Evolutionary conservation across 2,797 vertebrate species (phyloP), one percentile per base, ranked within the genome.

Genomic region (Neosilurus hyrtlii): DNA sequence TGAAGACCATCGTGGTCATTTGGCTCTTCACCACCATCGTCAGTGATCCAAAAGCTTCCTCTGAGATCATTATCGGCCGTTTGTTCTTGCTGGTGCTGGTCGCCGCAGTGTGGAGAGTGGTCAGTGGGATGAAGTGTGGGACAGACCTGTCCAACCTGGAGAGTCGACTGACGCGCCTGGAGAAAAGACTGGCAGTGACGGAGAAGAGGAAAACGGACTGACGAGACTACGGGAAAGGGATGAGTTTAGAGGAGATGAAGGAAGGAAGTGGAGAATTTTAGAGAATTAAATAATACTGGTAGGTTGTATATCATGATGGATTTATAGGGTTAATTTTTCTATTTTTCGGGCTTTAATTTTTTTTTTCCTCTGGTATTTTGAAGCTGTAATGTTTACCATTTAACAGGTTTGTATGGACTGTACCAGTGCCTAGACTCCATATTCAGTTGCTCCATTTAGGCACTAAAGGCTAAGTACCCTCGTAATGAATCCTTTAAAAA

Each of bases 1-100:
- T 95, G 83, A 95, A 92, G 86, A 87, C 85, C 0, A 86, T 91
- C 54, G 54, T 91, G n/a, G 90, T 90, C 0, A 87, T 94, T 70
- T 94, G 93, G 92, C 74, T 94, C 78, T 95, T 95, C 9, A 87
- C 88, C 71, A 89, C 93, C 86, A 94, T 95, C 10, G 90, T 93
- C 86, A 88, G 84, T 0, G 94, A 94, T 84, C 88, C 89, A 54
- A 52, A 51, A 0, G 90, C 91, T n/a, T 26, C 82, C 0, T 51
- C 87, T 0, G 93, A 95, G 43, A 83, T 83, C 88, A 95, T 91
- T 0, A 90, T 92, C 0, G 77, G 91, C 3, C 92, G 93, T 20
- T 81, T 95, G 76, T 89, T 79, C 9, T 86, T 89, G 49, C 90
- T 95, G 84, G 93, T 94, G 82, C 70, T 94, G 79, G 87, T 73